Evolutionary conservation across 2,888 invertebrate genomes (phyloP).

Genomic region (Boloria selene): DNA sequence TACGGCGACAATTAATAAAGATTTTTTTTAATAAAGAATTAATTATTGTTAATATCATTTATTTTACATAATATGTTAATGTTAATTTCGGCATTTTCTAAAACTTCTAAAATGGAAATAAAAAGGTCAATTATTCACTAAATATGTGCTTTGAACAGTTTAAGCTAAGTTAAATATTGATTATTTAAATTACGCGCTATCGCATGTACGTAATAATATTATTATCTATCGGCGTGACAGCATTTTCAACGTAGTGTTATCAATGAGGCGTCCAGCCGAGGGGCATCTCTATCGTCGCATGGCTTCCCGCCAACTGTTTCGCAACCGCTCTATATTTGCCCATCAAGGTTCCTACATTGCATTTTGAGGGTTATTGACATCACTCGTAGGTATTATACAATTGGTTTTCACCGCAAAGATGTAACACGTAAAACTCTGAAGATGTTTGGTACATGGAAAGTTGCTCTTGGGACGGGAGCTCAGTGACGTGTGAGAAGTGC

Average conservation of each 20-base stretch:
- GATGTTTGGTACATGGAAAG: constrained; percentile 46
- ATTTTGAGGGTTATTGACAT: constrained; percentile 81
- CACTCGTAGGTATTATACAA: constrained; percentile 63
- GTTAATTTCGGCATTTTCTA: neutral
- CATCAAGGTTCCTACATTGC: constrained; percentile 72
- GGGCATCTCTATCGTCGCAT: constrained; percentile 51
- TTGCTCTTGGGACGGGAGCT: constrained; percentile 49
- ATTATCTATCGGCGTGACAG: constrained; percentile 34
- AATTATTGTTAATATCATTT: too few species aligned
- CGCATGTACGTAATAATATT: constrained; percentile 28
- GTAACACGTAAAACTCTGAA: constrained; percentile 53
- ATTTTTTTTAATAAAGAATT: too few species aligned
- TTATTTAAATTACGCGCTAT: constrained; percentile 21
- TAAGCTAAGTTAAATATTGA: neutral
- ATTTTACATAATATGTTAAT: too few species aligned
- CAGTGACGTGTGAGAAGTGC: constrained; percentile 59
- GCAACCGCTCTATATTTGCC: constrained; percentile 72
- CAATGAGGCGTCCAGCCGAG: constrained; percentile 55
- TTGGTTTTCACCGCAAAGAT: constrained; percentile 58
- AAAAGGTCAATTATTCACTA: neutral
- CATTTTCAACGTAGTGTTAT: constrained; percentile 55
- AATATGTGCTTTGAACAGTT: neutral
- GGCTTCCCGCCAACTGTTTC: constrained; percentile 76
- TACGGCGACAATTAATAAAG: neutral
- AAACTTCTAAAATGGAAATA: neutral